Evolutionary conservation across 2,888 invertebrate species (phyloP).

Genomic region (Sesamia inferens): DNA sequence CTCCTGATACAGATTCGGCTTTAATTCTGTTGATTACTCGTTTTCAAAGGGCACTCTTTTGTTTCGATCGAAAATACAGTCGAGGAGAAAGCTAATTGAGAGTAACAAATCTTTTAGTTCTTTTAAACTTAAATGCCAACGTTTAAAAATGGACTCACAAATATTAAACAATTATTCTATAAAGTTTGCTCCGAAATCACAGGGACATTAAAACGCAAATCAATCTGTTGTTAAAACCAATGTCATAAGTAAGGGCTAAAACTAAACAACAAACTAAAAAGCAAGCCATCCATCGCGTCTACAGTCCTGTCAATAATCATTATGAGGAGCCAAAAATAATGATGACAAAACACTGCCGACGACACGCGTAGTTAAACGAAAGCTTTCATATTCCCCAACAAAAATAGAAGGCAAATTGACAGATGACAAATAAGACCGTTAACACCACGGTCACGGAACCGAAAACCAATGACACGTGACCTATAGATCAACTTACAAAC

Average conservation of each 20-base stretch:
- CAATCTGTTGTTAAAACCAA: constrained; percentile 11
- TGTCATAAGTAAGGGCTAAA: constrained; percentile 45
- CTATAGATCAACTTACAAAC: constrained; percentile 56
- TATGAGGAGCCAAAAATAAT: constrained; percentile 86
- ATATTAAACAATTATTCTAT: background rate
- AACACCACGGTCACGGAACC: constrained; percentile 83
- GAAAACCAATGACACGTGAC: constrained; percentile 71
- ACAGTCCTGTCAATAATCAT: constrained; percentile 85
- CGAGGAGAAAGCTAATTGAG: constrained; percentile 53
- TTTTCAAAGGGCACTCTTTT: constrained; percentile 64
- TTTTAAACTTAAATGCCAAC: constrained; percentile 2
- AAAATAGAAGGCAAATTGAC: constrained; percentile 89
- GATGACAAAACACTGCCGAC: constrained; percentile 85
- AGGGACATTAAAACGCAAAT: constrained; percentile 24
- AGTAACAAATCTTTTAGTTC: constrained; percentile 18
- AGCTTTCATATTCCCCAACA: constrained; percentile 87
- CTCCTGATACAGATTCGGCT: constrained; percentile 68
- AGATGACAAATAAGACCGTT: constrained; percentile 89
- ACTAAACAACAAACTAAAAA: constrained; percentile 49
- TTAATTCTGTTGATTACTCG: constrained; percentile 72
- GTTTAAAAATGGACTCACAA: background rate
- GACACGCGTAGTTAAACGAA: constrained; percentile 81
- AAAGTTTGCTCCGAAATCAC: background rate
- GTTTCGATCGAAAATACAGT: constrained; percentile 47
- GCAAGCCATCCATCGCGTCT: constrained; percentile 66